Percentiles rank a stretch among this genome's conserved stretches.
These are phyloP conservation scores for Candidula unifasciata DNA, from an alignment of 2,888 invertebrate genomes.

Conservation along the genomic window DNA sequence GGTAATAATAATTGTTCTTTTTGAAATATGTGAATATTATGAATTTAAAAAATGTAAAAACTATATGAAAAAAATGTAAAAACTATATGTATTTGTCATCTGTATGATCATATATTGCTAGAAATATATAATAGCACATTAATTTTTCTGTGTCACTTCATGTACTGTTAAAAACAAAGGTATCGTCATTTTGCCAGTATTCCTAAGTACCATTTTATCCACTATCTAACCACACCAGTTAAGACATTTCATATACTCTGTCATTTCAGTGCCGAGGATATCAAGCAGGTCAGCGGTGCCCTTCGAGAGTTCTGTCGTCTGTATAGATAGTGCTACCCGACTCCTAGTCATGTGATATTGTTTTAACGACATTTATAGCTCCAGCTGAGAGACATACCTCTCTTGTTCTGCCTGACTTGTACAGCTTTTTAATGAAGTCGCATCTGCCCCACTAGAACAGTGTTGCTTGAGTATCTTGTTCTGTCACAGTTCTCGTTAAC, in stretches of 20 bases:
- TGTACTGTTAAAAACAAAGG: too few species aligned
- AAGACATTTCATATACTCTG: constrained; percentile 53
- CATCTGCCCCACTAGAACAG: neutral
- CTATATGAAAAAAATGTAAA: too few species aligned
- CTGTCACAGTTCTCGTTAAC: too few species aligned
- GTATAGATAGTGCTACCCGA: constrained; percentile 84
- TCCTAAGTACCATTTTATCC: neutral
- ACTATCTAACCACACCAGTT: neutral
- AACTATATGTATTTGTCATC: too few species aligned
- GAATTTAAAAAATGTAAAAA: too few species aligned
- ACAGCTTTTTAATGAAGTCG: constrained; percentile 33
- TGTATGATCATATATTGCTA: too few species aligned
- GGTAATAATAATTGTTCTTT: too few species aligned
- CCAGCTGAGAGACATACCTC: too few species aligned
- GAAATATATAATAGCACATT: too few species aligned
- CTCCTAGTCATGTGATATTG: constrained; percentile 19
- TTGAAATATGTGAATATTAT: too few species aligned
- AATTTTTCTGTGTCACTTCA: neutral
- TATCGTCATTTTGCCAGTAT: too few species aligned
- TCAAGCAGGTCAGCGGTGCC: constrained; percentile 87
- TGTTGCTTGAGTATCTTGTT: too few species aligned
- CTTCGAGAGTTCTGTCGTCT: constrained; percentile 90
- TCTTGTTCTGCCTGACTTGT: constrained; percentile 10
- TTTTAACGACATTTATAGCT: neutral
- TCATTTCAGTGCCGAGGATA: constrained; percentile 83